Conservation (phyloP, 2,797 vertebrate genomes). For the Sebastiscus tertius region DNA sequence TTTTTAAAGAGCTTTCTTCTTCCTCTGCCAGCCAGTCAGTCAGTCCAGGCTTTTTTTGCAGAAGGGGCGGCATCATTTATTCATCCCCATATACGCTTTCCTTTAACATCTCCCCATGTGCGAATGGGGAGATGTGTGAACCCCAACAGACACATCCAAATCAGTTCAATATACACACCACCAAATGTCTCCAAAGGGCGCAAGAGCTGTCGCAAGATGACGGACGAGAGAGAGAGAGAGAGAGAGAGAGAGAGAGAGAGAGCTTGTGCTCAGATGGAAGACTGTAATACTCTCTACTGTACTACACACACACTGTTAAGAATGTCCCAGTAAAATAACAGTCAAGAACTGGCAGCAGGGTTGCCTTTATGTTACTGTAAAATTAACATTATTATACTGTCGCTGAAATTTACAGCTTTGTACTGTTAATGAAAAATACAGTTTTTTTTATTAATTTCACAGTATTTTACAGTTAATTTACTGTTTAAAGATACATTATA, state of each 20-base stretch:
- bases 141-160: conserved; percentile 16
- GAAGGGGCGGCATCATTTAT: conserved; percentile 77
- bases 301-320: too few relatives aligned
- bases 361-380: too few relatives aligned
- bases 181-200: conserved; percentile 55
- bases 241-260: not conserved
- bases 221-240: conserved; percentile 61
- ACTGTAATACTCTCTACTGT: not conserved
- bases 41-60: conserved; percentile 55
- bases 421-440: too few relatives aligned
- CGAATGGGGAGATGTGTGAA: conserved; percentile 20
- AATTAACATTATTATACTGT: too few relatives aligned
- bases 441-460: too few relatives aligned
- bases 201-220: conserved; percentile 73
- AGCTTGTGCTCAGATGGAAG: conserved; percentile 54
- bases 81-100: conserved; percentile 72
- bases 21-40: conserved; percentile 33
- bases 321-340: too few relatives aligned
- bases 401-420: too few relatives aligned
- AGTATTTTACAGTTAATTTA: too few relatives aligned
- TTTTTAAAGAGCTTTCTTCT: conserved; percentile 76
- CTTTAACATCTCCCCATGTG: conserved; percentile 69
- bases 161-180: conserved; percentile 46
- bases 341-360: too few relatives aligned
- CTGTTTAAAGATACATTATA: too few relatives aligned